phyloP scores from a whole-genome alignment of 2,888 invertebrate species.

The Cartodere bifasciata region DNA sequence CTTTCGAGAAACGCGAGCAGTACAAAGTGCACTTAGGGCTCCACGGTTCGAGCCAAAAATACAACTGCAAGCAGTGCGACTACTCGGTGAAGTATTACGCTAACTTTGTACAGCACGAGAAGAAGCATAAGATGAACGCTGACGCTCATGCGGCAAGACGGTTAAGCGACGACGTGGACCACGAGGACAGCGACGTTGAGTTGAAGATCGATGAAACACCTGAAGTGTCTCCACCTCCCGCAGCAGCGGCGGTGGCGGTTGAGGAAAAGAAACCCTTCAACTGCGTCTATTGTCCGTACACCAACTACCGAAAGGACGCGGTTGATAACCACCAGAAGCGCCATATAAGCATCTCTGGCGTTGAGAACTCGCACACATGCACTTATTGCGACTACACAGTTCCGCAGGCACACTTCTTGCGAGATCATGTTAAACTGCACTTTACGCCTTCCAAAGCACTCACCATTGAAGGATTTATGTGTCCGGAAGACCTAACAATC shows the following conservation, averaged over 20 bases:
- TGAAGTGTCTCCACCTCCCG: constrained; percentile 14
- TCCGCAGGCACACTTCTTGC: constrained; percentile 57
- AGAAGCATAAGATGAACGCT: constrained; percentile 63
- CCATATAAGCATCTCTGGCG: constrained; percentile 50
- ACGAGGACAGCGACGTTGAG: too few relatives aligned
- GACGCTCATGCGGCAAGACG: constrained; percentile 49
- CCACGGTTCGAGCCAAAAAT: constrained; percentile 73
- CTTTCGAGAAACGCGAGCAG: constrained; percentile 75
- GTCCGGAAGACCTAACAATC: constrained; percentile 43
- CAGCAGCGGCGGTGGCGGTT: constrained; percentile 22
- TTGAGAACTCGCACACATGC: constrained; percentile 52
- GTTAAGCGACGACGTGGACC: constrained; percentile 22
- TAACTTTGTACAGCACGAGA: constrained; percentile 69
- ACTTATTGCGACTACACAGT: constrained; percentile 74
- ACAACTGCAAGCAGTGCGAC: constrained; percentile 73
- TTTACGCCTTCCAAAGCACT: constrained; percentile 49
- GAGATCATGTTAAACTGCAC: constrained; percentile 70
- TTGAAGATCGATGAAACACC: constrained; percentile 25
- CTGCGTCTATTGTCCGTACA: constrained; percentile 72
- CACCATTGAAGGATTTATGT: constrained; percentile 48
- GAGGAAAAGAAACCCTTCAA: constrained; percentile 51
- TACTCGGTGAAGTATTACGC: constrained; percentile 81
- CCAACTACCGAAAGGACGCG: constrained; percentile 57
- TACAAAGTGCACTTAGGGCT: constrained; percentile 70
- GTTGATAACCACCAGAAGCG: constrained; percentile 63